phyloP scores from a whole-genome alignment of 2,888 invertebrate species.

The Platerodrilus igneus region DNA sequence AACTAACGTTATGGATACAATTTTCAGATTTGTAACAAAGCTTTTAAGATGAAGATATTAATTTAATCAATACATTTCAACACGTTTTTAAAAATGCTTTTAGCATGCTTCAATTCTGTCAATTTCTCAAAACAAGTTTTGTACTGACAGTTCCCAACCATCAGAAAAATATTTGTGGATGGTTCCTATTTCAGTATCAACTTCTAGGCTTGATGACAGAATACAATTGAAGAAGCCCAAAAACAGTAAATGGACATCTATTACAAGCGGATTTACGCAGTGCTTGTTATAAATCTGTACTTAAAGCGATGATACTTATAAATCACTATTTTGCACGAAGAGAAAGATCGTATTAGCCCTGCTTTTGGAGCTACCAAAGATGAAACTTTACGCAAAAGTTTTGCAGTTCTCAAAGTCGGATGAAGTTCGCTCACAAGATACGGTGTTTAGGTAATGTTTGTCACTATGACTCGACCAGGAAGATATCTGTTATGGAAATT shows the following conservation, averaged over 20 bases:
- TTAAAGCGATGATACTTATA: conserved; percentile 63
- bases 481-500: conserved; percentile 87
- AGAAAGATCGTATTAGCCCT: conserved; percentile 84
- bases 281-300: conserved; percentile 81
- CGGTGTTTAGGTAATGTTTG: conserved; percentile 82
- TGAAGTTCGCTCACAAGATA: conserved; percentile 88
- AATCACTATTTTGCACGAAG: conserved; percentile 82
- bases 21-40: too few relatives aligned
- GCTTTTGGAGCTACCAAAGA: conserved; percentile 78
- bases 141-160: conserved; percentile 69
- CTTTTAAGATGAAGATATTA: too few relatives aligned
- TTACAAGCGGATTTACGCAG: conserved; percentile 84
- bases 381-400: conserved; percentile 63
- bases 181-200: conserved; percentile 80
- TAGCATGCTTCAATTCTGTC: too few relatives aligned
- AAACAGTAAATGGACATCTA: conserved; percentile 53
- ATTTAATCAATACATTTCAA: too few relatives aligned
- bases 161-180: conserved; percentile 71
- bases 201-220: conserved; percentile 73
- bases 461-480: conserved; percentile 74
- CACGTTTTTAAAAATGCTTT: too few relatives aligned
- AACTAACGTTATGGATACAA: too few relatives aligned
- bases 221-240: conserved; percentile 74
- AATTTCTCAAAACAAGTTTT: conserved; percentile 78
- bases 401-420: conserved; percentile 69